Evolutionary conservation across 2,113 vertebrate genomes (phyloP), one percentile per base, ranked within the genome.

Genomic region (Clarias gariepinus): DNA sequence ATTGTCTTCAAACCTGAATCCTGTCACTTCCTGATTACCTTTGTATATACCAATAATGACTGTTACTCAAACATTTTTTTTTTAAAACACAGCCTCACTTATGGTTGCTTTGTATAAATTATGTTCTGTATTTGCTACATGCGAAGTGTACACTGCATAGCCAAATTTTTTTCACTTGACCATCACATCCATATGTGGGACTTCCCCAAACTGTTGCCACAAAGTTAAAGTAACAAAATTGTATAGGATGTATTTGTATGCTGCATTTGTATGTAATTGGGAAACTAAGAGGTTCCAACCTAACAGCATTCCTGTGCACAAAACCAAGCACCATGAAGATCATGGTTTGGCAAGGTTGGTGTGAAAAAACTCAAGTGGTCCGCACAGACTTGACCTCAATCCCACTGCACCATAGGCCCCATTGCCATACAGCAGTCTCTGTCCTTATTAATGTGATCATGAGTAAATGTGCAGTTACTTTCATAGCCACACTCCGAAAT

Each of bases 41-140:
- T 87, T 94, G 92, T 93, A 94, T 86, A 91, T 91, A 92, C 60
- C 85, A 89, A 87, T 83, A 81, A 81, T 90, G 86, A 90, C 90
- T 90, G 89, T 90, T 88, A 85, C 71, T 89, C 13, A 63, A 83
- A 77, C 61, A 13, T 47, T 66, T 73, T 23, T 6, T 47, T 47
- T 47, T 47, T 10, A 33, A 85, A 55, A 76, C 79, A 53, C 55
- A n/a, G 58, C 28, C 18, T 53, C 36, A 28, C 30, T 57, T 71
- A 33, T 41, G 66, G 90, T 90, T 91, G 57, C 92, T 83, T 84
- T 89, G 83, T 58, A 61, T 84, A 83, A 64, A 82, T 58, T 60
- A 64, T n/a, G 25, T 80, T 81, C 71, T 77, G 63, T 63, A 66
- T 80, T 64, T 16, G 77, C 52, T 30, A 6, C 61, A 76, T 28